A percentile compares a stretch with the other conserved stretches of the same genome.
Evolutionary conservation across 2,888 invertebrate genomes (phyloP).

Genomic region (Neoitamus cyanurus): DNA sequence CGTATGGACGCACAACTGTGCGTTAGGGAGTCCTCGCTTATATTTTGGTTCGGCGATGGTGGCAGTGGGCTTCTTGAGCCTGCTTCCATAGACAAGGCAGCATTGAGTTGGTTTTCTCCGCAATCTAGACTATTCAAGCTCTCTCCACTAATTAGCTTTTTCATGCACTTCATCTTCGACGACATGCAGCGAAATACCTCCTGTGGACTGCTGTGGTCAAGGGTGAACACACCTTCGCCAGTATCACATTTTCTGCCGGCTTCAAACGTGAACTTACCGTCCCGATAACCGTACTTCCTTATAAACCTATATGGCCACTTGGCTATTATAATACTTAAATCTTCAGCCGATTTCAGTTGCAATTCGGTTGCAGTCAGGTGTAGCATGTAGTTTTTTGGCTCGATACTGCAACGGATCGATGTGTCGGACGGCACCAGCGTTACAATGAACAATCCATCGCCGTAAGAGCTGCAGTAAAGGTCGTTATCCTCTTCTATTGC

Average conservation of each 20-base stretch:
- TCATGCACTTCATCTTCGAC: constrained; percentile 88
- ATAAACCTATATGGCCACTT: constrained; percentile 89
- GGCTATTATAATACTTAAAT: constrained; percentile 72
- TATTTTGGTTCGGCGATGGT: constrained; percentile 69
- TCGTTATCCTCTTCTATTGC: constrained; percentile 87
- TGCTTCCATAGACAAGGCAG: constrained; percentile 81
- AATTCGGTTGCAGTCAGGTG: constrained; percentile 80
- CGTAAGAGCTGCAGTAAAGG: constrained; percentile 83
- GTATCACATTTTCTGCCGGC: constrained; percentile 88
- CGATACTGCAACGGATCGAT: constrained; percentile 79
- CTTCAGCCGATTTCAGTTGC: constrained; percentile 75
- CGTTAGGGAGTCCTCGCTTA: constrained; percentile 59
- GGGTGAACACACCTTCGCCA: constrained; percentile 84
- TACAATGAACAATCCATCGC: constrained; percentile 83
- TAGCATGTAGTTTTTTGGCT: constrained; percentile 77
- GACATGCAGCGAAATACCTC: constrained; percentile 85
- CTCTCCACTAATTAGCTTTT: constrained; percentile 74
- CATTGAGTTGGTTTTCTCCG: constrained; percentile 80
- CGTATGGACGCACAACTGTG: constrained; percentile 61
- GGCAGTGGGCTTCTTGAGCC: constrained; percentile 85
- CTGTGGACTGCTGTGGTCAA: constrained; percentile 84
- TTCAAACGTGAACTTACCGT: constrained; percentile 88
- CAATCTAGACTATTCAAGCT: constrained; percentile 72
- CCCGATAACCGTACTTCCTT: constrained; percentile 84
- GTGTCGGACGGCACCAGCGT: constrained; percentile 83